These are phyloP conservation scores for Chorisops tibialis DNA, from an alignment of 2,888 invertebrate species.

Conservation along the genomic window DNA sequence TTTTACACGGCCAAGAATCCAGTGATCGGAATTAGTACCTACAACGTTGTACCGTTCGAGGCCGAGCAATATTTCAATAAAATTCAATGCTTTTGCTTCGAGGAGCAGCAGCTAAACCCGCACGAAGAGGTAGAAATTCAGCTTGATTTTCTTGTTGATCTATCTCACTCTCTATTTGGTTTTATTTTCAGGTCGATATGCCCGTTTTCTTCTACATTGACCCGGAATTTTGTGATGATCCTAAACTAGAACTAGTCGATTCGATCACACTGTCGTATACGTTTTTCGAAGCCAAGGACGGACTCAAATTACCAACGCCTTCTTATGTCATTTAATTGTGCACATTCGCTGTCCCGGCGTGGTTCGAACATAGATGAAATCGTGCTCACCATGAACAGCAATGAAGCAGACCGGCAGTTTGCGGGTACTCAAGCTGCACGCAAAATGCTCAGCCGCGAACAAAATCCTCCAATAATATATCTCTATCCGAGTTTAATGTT, in stretches of 20 bases:
- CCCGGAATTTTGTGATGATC: conserved; percentile 90
- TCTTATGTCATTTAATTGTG: too few relatives aligned
- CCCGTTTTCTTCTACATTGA: conserved; percentile 99
- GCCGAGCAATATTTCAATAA: conserved; percentile 99
- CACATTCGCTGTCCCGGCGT: too few relatives aligned
- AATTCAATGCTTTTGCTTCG: conserved; percentile 99
- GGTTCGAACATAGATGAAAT: conserved; percentile 72
- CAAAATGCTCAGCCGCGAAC: conserved; percentile 82
- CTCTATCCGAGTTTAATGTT: too few relatives aligned
- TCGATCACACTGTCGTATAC: conserved; percentile 92
- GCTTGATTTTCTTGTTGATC: too few relatives aligned
- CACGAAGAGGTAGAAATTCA: conserved; percentile 86
- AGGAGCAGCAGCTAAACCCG: conserved; percentile 96
- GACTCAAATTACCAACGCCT: conserved; percentile 67
- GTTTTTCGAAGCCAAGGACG: conserved; percentile 94
- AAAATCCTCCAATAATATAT: conserved; percentile 94
- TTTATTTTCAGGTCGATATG: conserved; percentile 84
- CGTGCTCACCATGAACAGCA: conserved; percentile 65
- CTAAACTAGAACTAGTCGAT: conserved; percentile 81
- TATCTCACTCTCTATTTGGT: conserved; percentile 28
- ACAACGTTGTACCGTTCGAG: conserved; percentile 96
- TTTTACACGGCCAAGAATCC: conserved; percentile 97
- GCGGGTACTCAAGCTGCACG: conserved; percentile 77
- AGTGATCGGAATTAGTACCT: conserved; percentile 93
- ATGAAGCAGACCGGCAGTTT: conserved; percentile 62